A percentile compares a stretch with the other conserved stretches of the same genome.
These are phyloP conservation scores for Lateolabrax maculatus DNA, from an alignment of 2,797 vertebrate genomes.

Conservation along the genomic window DNA sequence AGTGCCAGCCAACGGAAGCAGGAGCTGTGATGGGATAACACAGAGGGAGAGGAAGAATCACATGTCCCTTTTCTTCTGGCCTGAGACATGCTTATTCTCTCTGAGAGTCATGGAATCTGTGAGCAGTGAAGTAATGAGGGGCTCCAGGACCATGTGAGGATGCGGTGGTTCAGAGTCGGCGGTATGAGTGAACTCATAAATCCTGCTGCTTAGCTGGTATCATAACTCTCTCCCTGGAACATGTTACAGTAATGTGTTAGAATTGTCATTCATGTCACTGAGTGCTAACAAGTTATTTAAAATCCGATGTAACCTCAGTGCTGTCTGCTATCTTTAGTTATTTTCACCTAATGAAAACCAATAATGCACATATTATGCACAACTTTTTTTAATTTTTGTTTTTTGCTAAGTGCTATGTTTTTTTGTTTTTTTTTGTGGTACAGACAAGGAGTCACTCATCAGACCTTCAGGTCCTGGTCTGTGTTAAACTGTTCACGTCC, in stretches of 20 bases:
- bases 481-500: neutral
- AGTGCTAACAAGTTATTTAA: neutral
- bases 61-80: neutral
- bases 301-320: neutral
- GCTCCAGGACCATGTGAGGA: neutral
- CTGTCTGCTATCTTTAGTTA: neutral
- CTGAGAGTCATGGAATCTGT: too few species aligned
- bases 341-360: slow-evolving; percentile 21
- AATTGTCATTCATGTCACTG: neutral
- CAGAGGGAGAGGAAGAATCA: neutral
- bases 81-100: neutral
- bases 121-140: neutral
- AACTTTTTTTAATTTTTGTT: neutral
- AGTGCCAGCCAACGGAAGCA: slow-evolving; percentile 77
- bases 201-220: neutral
- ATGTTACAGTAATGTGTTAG: neutral
- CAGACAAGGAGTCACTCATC: neutral
- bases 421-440: neutral
- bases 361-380: neutral
- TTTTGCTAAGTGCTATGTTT: neutral
- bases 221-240: neutral
- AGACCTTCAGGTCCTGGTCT: neutral
- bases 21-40: slow-evolving; percentile 86
- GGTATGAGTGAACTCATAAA: neutral
- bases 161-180: neutral